Evolutionary conservation across 2,797 vertebrate species (phyloP), one percentile per base, ranked within the genome.

Genomic region (Crypturellus tataupa): DNA sequence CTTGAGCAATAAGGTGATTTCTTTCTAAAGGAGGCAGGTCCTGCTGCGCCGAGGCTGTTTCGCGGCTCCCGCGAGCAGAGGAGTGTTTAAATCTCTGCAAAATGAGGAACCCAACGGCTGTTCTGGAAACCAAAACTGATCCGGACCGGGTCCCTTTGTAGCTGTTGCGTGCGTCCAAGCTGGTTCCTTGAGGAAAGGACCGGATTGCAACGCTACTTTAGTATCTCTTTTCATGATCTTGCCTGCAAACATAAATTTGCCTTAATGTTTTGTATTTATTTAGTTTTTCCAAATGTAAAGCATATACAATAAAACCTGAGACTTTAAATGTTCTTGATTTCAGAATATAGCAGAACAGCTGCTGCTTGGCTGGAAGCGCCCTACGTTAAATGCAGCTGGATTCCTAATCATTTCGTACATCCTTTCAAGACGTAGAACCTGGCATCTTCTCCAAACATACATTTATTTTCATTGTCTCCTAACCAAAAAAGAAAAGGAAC

Each of bases 131-230:
- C 9, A 59, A 35, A 85, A 37, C 15, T 13, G 11, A 25, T 8
- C 31, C 42, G 19, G 12, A 47, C 17, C 31, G 29, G 37, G 24
- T 55, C 33, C 25, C 77, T 46, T 5, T 0, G 27, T 0, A 55
- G 12, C 69, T 60, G n/a, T 17, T 12, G 11, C 17, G 62, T n/a
- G 19, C 19, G 55, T 46, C 35, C 63, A 25, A 51, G 35, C 33
- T 6, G 27, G 18, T 55, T 75, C 33, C 39, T 53, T 53, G n/a
- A 71, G 44, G 23, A 33, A 85, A 62, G 83, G 4, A 18, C 47
- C 5, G 21, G 19, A 5, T 33, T 81, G 12, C 17, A 23, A 46
- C 29, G 8, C 35, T 23, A 23, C 24, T 46, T 85, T 9, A 25
- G 15, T 18, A 47, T 16, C 15, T 15, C 44, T n/a, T 47, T 35